These are phyloP conservation scores for Pterostichus madidus DNA, from an alignment of 2,888 invertebrate genomes.

Conservation along the genomic window DNA sequence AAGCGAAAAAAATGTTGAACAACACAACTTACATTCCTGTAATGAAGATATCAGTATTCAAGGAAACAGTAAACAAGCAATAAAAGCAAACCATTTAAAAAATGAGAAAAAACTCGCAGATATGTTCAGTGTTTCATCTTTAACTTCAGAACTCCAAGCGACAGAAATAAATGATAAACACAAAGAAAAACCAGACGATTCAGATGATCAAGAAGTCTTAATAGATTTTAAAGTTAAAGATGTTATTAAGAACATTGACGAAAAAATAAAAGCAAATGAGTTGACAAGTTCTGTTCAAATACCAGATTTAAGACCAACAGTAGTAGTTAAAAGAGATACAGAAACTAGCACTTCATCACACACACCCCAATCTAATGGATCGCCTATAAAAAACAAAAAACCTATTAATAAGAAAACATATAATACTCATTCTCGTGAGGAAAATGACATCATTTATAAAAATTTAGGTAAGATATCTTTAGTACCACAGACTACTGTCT, in stretches of 20 bases:
- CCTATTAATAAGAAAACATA: not conserved
- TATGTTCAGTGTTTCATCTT: no score
- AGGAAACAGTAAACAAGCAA: not conserved
- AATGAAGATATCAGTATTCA: not conserved
- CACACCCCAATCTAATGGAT: not conserved
- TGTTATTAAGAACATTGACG: not conserved
- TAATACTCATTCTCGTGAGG: no score
- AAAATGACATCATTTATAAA: no score
- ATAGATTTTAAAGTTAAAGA: not conserved
- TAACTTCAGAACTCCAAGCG: not conserved
- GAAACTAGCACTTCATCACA: constrained; percentile 16
- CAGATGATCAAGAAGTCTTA: not conserved
- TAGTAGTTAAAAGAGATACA: not conserved
- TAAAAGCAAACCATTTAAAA: not conserved
- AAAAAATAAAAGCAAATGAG: constrained; percentile 2
- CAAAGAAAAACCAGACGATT: not conserved
- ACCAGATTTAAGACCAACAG: constrained; percentile 29
- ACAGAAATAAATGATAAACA: not conserved
- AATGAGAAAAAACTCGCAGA: no score
- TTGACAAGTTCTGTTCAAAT: not conserved
- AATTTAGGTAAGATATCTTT: no score
- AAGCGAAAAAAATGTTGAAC: constrained; percentile 1
- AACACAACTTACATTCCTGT: constrained; percentile 4
- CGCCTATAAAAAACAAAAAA: not conserved
- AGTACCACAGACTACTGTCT: no score